Base-by-base conservation (phyloP, 2,888 invertebrate genomes). In the Trissoscelio sp. region DNA sequence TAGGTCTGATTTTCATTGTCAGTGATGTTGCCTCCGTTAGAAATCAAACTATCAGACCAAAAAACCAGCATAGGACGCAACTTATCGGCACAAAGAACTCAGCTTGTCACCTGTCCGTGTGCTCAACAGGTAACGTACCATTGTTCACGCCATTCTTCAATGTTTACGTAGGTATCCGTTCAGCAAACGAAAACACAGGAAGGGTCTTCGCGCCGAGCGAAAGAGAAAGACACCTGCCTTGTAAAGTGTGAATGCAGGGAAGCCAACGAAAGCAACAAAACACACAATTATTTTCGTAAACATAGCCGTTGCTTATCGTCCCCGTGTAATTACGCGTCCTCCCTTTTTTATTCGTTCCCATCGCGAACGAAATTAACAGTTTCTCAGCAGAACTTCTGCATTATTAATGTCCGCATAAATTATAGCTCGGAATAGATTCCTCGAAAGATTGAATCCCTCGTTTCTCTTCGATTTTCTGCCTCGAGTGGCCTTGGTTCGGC, bases 31-130 rank as follows among this genome's bases (percentile, higher is more conserved):
- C 22, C 69, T 62, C 48, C 75, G 75, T 60, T 82, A 82, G 80
- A 73, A 91, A 91, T 91, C 91, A 90, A 91, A 91, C 89, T 90
- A 89, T 89, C 85, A 87, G 86, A 86, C 87, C 88, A 88, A 90
- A 89, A 90, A 89, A n/a, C n/a, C n/a, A 89, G 89, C 64, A 34
- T 87, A 87, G 87, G 88, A 88, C 85, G 88, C 88, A 87, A 86
- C 85, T 86, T 86, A 87, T 87, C 86, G 74, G 79, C 51, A 82
- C 84, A 83, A 79, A 85, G 83, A 67, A 84, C 82, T 73, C 73
- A 78, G 85, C 86, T 85, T 89, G 91, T 91, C 91, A 91, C 91
- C 91, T 91, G 91, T 89, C 89, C 83, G 86, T 88, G 85, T 86
- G 88, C 84, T 89, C 90, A 91, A 90, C 91, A 91, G 91, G 91